Evolutionary conservation across 2,113 vertebrate genomes (phyloP).

Genomic region (Cyanistes caeruleus): DNA sequence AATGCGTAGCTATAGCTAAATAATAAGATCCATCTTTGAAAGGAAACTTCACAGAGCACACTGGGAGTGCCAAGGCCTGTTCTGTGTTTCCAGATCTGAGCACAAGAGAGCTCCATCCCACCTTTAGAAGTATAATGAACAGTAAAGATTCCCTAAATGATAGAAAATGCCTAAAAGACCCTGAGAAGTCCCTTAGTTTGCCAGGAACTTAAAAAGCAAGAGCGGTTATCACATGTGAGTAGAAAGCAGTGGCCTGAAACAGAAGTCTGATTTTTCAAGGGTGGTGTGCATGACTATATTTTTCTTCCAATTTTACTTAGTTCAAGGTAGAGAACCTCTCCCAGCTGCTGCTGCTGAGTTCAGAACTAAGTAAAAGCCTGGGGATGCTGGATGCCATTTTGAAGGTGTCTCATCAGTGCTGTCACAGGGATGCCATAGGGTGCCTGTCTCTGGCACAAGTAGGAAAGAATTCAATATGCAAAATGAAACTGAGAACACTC

Average conservation of each 20-base stretch:
- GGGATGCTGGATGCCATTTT: not conserved
- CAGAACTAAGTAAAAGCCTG: not conserved
- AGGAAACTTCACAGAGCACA: not conserved
- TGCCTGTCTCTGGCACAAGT: not conserved
- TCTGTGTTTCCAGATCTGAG: not conserved
- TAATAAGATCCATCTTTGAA: not conserved
- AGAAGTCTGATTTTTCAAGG: not conserved
- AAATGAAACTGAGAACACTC: not conserved
- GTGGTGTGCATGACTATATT: fast-evolving
- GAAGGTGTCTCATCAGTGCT: not conserved
- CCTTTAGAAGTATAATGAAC: not conserved
- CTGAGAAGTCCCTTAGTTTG: not conserved
- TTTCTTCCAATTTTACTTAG: not conserved
- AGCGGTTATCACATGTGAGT: not conserved
- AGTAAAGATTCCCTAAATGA: not conserved
- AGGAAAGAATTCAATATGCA: not conserved
- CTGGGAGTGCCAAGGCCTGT: not conserved
- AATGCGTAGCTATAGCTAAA: not conserved
- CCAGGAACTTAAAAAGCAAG: not conserved
- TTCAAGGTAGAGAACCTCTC: not conserved
- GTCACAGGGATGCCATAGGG: not conserved
- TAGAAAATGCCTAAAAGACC: not conserved
- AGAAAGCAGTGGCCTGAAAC: not conserved
- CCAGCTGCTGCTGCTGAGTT: not conserved
- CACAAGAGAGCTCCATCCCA: not conserved